phyloP scores from a whole-genome alignment of 2,797 vertebrate species.

The Clarias fuscus region DNA sequence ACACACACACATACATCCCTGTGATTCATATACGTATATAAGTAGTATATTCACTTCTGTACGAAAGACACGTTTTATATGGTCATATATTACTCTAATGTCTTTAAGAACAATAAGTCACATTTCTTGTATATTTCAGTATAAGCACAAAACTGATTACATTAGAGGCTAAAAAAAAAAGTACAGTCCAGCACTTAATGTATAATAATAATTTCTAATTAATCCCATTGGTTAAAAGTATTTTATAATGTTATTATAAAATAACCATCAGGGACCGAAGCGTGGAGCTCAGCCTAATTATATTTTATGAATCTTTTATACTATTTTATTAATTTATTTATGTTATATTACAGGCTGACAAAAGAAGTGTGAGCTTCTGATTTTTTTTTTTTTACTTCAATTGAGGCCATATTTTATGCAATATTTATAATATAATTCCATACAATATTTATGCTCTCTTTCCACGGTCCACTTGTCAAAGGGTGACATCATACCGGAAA shows the following conservation, averaged over 20 bases:
- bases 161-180: background rate
- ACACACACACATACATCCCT: background rate
- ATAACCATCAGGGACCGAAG: too few species aligned
- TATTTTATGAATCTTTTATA: too few species aligned
- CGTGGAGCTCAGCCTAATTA: too few species aligned
- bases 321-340: background rate
- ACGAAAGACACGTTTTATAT: background rate
- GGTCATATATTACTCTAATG: background rate
- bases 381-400: too few species aligned
- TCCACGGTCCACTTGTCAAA: conserved; percentile 53
- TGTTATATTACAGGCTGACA: background rate
- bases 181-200: background rate
- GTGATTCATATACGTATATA: background rate
- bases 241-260: too few species aligned
- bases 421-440: conserved; percentile 32
- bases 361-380: background rate
- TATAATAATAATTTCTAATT: background rate
- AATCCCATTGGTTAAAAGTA: background rate
- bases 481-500: conserved; percentile 73
- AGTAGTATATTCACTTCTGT: background rate
- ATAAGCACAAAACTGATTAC: background rate
- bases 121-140: background rate
- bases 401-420: conserved; percentile 3
- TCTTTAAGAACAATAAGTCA: background rate
- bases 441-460: conserved; percentile 44